Conservation (phyloP, 2,888 invertebrate genomes). For the Salticus scenicus region DNA sequence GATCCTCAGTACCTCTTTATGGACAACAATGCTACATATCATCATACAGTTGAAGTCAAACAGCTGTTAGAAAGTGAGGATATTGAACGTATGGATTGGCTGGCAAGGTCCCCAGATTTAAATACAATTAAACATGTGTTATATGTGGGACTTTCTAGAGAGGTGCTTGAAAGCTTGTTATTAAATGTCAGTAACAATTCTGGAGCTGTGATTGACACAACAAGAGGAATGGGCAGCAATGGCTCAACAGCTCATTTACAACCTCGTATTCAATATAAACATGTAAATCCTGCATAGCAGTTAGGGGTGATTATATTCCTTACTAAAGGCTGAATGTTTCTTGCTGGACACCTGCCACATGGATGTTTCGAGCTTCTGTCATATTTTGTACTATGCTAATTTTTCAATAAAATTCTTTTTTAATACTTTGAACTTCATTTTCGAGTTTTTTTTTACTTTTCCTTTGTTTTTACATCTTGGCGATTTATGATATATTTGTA, state of each 20-base stretch:
- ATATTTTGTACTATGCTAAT: neutral
- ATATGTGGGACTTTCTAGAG: no score
- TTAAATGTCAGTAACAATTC: neutral
- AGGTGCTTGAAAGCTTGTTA: no score
- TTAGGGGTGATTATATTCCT: constrained; percentile 1
- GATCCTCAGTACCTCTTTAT: neutral
- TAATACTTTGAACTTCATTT: neutral
- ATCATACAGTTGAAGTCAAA: neutral
- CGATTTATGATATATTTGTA: neutral
- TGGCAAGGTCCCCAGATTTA: no score
- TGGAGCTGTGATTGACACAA: neutral
- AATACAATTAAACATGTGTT: no score
- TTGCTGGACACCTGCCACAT: neutral
- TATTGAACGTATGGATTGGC: no score
- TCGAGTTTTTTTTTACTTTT: neutral
- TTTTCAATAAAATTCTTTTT: constrained; percentile 1
- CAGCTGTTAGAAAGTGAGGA: no score
- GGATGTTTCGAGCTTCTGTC: neutral
- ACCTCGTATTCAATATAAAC: neutral
- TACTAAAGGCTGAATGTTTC: neutral
- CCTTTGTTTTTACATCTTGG: neutral
- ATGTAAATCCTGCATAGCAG: neutral
- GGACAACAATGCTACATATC: neutral
- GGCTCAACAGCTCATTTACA: neutral
- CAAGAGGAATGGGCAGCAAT: no score